phyloP scores from a whole-genome alignment of 2,797 vertebrate species.

The Anolis apletophallus region DNA sequence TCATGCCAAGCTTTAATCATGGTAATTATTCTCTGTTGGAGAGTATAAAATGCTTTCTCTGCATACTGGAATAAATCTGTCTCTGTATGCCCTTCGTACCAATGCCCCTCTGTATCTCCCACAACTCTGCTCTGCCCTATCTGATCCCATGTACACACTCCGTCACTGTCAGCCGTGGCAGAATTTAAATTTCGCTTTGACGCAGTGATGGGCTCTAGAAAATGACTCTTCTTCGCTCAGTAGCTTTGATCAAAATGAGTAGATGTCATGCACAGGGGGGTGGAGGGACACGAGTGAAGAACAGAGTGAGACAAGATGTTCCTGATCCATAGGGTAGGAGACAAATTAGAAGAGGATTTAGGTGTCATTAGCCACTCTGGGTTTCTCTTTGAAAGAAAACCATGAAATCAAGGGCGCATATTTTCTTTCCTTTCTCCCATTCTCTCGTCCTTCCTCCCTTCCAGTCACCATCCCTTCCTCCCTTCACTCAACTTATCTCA shows the following conservation, averaged over 20 bases:
- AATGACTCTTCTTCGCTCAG: conserved; percentile 15
- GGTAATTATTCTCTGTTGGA: conserved; percentile 11
- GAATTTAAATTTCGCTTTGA: conserved; percentile 39
- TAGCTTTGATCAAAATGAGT: conserved; percentile 58
- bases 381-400: conserved; percentile 5
- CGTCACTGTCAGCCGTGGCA: rapidly evolving
- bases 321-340: conserved; percentile 45
- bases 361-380: conserved; percentile 14
- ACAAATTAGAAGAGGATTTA: conserved; percentile 56
- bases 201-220: background rate
- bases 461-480: conserved; percentile 24
- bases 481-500: background rate
- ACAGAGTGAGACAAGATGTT: conserved; percentile 21
- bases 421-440: background rate
- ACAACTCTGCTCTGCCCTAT: background rate
- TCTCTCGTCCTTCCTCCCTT: conserved; percentile 50
- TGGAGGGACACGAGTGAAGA: background rate
- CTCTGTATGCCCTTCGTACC: background rate
- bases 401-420: background rate
- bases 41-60: conserved; percentile 38
- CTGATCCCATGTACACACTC: background rate
- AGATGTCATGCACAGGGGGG: background rate
- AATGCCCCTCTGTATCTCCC: rapidly evolving
- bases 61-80: background rate
- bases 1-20: conserved; percentile 46